Evolutionary conservation across 2,113 vertebrate species (phyloP), one percentile per base, ranked within the genome.

Genomic region (Speoplatyrhinus poulsoni): DNA sequence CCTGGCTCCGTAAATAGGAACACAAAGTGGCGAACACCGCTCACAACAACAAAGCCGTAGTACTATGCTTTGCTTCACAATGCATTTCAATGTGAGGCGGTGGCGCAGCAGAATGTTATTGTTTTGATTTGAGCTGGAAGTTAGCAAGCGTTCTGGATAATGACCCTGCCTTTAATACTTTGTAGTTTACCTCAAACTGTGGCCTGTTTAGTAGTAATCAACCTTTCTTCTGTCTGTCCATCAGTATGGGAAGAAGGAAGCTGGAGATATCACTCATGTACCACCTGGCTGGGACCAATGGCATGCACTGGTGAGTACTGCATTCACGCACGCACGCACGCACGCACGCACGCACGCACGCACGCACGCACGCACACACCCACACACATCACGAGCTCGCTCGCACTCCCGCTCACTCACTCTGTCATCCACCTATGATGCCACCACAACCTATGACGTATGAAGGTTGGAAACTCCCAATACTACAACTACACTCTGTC

Each of bases 401-500:
- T 3, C 1, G 9, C 49, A 3, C 49, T 26, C 26, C 2, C 1
- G 26, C 26, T 26, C 26, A 26, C 26, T 26, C 26, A 26, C 26
- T 26, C 26, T 26, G 11, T 17, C n/a, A 15, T 53, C 1, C 17
- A 46, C 46, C 60, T 0, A 12, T 47, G n/a, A 3, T 59, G 9
- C 3, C 4, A 8, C 58, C 32, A 26, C 9, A 12, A 1, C 6
- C 6, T 15, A 16, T 63, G 58, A 1, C 67, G 9, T 46, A 7
- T 65, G 0, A 84, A 94, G 93, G 89, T 94, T 66, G 92, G 92
- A 17, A 94, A 94, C 85, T 93, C 93, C 0, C 69, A 87, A 63
- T 94, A 94, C 82, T 94, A 94, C 82, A 94, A 94, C 87, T 94
- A 94, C 85, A 91, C 89, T 0, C 89, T 94, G 2, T 94, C 93